Evolutionary conservation across 2,888 invertebrate genomes (phyloP).

Genomic region (Chalcosyrphus nemorum): DNA sequence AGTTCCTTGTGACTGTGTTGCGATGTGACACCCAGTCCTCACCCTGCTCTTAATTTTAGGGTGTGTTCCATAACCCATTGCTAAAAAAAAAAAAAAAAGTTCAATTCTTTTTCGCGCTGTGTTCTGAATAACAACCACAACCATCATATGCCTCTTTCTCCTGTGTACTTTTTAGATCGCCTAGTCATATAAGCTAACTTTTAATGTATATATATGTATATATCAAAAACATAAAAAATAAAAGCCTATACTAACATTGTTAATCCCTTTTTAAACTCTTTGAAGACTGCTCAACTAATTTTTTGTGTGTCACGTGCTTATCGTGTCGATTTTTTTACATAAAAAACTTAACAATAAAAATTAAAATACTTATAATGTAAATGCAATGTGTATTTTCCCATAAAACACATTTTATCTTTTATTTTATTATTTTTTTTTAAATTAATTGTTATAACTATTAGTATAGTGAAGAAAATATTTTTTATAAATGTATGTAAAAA

Average conservation of each 20-base stretch:
- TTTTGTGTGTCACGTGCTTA: constrained; percentile 61
- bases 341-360: constrained; percentile 19
- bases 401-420: constrained; percentile 25
- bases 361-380: constrained; percentile 3
- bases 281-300: constrained; percentile 71
- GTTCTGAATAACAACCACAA: constrained; percentile 29
- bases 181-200: constrained; percentile 68
- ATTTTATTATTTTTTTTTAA: constrained; percentile 18
- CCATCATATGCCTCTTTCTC: constrained; percentile 50
- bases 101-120: constrained; percentile 45
- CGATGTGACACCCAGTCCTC: constrained; percentile 43
- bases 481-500: constrained; percentile 61
- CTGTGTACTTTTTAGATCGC: constrained; percentile 59
- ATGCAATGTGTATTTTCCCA: constrained; percentile 35
- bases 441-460: constrained; percentile 28
- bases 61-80: constrained; percentile 16
- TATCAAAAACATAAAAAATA: constrained; percentile 37
- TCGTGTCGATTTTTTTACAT: constrained; percentile 63
- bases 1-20: constrained; percentile 77
- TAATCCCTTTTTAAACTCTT: constrained; percentile 61
- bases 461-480: constrained; percentile 40
- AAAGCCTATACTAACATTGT: constrained; percentile 65
- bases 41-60: constrained; percentile 9
- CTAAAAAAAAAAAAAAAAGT: constrained; percentile 39
- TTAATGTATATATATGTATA: constrained; percentile 31